These are phyloP conservation scores for Watsonalla cultraria DNA, from an alignment of 2,888 invertebrate species.

Conservation along the genomic window DNA sequence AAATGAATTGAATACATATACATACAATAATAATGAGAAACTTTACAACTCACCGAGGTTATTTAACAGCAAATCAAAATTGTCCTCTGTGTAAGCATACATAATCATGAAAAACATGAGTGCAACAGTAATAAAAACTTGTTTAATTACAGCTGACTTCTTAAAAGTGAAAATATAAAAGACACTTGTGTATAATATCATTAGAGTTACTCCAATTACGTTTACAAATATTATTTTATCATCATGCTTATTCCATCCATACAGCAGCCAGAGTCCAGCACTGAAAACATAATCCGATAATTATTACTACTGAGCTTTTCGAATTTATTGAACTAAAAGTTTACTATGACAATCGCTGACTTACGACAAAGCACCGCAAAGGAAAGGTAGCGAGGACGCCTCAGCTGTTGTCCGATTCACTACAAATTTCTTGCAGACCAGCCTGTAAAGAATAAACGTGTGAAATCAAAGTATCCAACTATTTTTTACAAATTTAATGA, in stretches of 20 bases:
- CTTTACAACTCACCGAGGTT: slow-evolving; percentile 78
- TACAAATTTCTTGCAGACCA: slow-evolving; percentile 87
- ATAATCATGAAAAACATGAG: slow-evolving; percentile 75
- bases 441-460: slow-evolving; percentile 67
- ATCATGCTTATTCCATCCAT: slow-evolving; percentile 87
- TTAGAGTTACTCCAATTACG: slow-evolving; percentile 83
- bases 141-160: slow-evolving; percentile 81
- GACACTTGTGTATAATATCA: slow-evolving; percentile 83
- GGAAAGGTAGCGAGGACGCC: slow-evolving; percentile 86
- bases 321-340: neutral
- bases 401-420: slow-evolving; percentile 87
- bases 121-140: slow-evolving; percentile 74
- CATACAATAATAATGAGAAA: neutral
- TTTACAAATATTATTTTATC: slow-evolving; percentile 86
- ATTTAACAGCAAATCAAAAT: slow-evolving; percentile 71
- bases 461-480: slow-evolving; percentile 3
- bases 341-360: slow-evolving; percentile 31
- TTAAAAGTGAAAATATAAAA: slow-evolving; percentile 86
- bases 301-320: slow-evolving; percentile 4
- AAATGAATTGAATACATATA: too few species aligned
- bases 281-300: slow-evolving; percentile 60
- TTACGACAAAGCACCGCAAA: slow-evolving; percentile 87
- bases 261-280: slow-evolving; percentile 88
- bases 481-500: neutral
- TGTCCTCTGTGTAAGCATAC: slow-evolving; percentile 79